Base-by-base conservation (phyloP, 2,888 invertebrate species). In the Adelphocoris suturalis region DNA sequence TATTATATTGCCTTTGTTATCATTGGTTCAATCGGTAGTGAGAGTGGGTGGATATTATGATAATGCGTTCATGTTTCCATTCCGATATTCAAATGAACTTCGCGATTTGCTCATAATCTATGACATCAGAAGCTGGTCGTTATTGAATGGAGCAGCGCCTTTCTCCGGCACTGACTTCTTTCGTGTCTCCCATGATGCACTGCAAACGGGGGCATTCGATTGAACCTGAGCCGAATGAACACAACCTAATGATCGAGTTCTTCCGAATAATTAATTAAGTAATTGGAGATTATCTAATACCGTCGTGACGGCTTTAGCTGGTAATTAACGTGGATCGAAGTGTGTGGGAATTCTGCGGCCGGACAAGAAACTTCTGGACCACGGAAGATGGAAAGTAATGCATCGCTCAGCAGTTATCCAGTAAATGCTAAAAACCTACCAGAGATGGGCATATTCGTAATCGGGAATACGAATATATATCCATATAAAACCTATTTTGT, bases 81-180 rank as follows among this genome's bases (percentile, higher is more conserved):
- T 52, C 52, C 52, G 52, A 52, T 52, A 52, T 52, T 52, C 52
- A 52, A 52, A 52, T 52, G 52, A 52, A 52, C 52, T 52, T 52
- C 11, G 52, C 52, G 37, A 37, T 37, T 37, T 52, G 52, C 52
- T 52, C 52, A 16, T 52, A 52, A 52, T 16, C 52, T 11, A 16
- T 11, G 52, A 52, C 52, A 11, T 52, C 52, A 52, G 52, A 52
- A 52, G 52, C 1, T 11, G 52, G 52, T 16, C 12, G 52, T 16
- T 16, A 52, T 52, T 52, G 52, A 5, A 11, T 3, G 2, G 52
- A 52, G 52, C 12, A 2, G 16, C 52, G 16, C 52, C 52, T 52
- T 13, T 52, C 16, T 52, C 52, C 52, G 5, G 52, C 13, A 5
- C 52, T 16, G 52, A 11, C 52, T 16, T 13, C 2, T 52, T 16